A percentile compares a stretch with the other conserved stretches of the same genome.
phyloP scores from a whole-genome alignment of 1,140 invertebrate species.

The Lamellibrachia luymesi region DNA sequence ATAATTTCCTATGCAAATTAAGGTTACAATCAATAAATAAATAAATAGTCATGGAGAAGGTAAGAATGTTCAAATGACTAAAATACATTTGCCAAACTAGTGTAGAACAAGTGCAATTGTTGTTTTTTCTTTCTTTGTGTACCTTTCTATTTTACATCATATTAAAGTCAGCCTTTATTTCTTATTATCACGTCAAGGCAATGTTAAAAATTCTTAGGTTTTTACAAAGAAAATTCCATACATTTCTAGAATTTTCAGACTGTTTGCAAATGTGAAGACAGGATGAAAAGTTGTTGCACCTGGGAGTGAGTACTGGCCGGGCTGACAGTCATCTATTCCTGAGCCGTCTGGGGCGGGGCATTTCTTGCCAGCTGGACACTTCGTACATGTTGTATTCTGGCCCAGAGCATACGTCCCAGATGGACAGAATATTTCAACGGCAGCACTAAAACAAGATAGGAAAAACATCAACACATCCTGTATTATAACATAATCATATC shows the following conservation, averaged over 20 bases:
- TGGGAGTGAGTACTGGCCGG: constrained; percentile 32
- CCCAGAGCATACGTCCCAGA: constrained; percentile 27
- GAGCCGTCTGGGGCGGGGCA: constrained; percentile 40
- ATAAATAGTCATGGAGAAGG: no score
- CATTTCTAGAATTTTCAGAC: no score
- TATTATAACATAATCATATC: constrained; percentile 23
- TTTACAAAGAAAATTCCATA: not conserved
- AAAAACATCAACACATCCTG: not conserved
- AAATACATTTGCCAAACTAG: no score
- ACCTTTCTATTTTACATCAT: not conserved
- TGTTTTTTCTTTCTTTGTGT: not conserved
- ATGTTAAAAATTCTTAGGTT: not conserved
- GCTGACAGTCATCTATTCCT: constrained; percentile 33
- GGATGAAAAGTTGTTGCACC: constrained; percentile 3
- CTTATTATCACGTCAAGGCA: not conserved
- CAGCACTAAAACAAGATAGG: constrained; percentile 11
- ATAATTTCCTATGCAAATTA: no score
- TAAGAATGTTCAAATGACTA: no score
- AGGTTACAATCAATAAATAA: no score
- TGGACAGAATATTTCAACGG: constrained; percentile 37
- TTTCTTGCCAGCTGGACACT: constrained; percentile 38
- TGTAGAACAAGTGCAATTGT: no score
- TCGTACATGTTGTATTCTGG: constrained; percentile 32
- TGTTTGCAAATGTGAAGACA: no score
- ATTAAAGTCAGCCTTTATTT: not conserved